These are phyloP conservation scores for human (Homo sapiens) DNA, from an alignment of 2,113 vertebrate genomes.

Conservation along the genomic window GRCh38 chr7:53520001-53520500, in stretches of 20 bases:
- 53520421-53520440: background rate
- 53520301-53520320: background rate
- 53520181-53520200: fast-evolving
- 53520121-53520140: background rate
- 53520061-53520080: background rate
- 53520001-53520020: too few species aligned
- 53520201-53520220: too few species aligned
- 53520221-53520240: background rate
- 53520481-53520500: background rate
- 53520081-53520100: background rate
- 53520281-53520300: fast-evolving
- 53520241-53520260: background rate
- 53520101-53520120: background rate
- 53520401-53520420: background rate
- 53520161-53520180: too few species aligned
- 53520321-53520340: background rate
- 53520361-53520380: background rate
- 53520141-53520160: fast-evolving
- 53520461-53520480: background rate
- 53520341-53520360: background rate
- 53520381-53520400: fast-evolving
- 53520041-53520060: background rate
- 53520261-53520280: background rate
- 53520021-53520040: background rate
- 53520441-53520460: background rate